phyloP scores from a whole-genome alignment of 2,113 vertebrate species.

The Dunckerocampus dactyliophorus region DNA sequence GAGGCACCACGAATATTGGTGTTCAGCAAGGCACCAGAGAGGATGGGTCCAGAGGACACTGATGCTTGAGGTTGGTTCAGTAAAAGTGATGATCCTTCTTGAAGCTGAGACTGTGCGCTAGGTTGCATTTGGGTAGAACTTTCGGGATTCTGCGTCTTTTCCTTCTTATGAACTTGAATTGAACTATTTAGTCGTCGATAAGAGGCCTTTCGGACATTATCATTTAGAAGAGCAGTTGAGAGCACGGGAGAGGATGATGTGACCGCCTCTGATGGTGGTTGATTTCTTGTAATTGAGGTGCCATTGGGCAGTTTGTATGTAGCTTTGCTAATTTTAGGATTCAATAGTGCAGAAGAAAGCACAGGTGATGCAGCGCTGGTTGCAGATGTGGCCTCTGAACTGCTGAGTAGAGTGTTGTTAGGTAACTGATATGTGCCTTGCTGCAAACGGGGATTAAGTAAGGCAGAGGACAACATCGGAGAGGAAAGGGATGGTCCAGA shows the following conservation, averaged over 20 bases:
- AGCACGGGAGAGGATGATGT: constrained; percentile 43
- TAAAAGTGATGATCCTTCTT: constrained; percentile 49
- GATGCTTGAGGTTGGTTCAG: constrained; percentile 42
- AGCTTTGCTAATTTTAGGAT: constrained; percentile 40
- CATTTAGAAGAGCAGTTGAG: constrained; percentile 58
- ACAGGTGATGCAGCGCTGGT: constrained; percentile 33
- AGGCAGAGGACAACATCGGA: constrained; percentile 54
- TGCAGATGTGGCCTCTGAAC: constrained; percentile 39
- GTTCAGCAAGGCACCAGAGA: constrained; percentile 66
- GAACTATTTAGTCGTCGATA: constrained; percentile 60
- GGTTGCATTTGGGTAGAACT: constrained; percentile 40
- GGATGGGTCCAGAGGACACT: constrained; percentile 39
- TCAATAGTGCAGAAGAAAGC: constrained; percentile 56
- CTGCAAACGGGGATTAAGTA: constrained; percentile 52
- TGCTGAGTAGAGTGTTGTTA: constrained; percentile 52
- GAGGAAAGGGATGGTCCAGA: constrained; percentile 30
- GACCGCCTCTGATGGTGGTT: constrained; percentile 25
- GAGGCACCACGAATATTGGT: constrained; percentile 59
- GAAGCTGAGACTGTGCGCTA: constrained; percentile 55
- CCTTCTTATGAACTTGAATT: constrained; percentile 32
- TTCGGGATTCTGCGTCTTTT: constrained; percentile 26
- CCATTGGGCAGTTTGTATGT: constrained; percentile 53
- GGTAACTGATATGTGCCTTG: constrained; percentile 58
- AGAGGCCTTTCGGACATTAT: constrained; percentile 48
- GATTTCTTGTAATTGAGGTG: constrained; percentile 37